These are phyloP conservation scores for Lithophane socia DNA, from an alignment of 2,888 invertebrate species.

Conservation along the genomic window DNA sequence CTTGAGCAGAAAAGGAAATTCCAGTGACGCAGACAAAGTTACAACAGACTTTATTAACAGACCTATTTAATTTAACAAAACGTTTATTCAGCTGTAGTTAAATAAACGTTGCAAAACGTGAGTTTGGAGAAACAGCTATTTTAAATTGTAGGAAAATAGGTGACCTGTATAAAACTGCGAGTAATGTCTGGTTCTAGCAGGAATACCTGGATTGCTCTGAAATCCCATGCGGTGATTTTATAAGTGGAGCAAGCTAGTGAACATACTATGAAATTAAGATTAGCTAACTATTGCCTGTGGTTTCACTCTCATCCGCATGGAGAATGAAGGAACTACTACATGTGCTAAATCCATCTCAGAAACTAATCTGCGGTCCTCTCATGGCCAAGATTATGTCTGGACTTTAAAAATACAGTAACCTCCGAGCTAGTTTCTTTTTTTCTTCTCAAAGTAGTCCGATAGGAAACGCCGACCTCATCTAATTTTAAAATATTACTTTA, in stretches of 20 bases:
- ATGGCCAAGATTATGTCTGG: no score
- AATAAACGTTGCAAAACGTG: constrained; percentile 20
- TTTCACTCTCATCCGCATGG: background rate
- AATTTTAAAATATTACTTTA: background rate
- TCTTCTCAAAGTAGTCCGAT: background rate
- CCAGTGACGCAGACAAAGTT: constrained; percentile 47
- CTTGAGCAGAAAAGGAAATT: constrained; percentile 55
- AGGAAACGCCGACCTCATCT: background rate
- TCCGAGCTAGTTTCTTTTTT: background rate
- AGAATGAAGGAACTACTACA: background rate
- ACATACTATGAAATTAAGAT: background rate
- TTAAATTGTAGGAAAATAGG: constrained; percentile 29
- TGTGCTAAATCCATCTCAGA: background rate
- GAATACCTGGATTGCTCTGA: background rate
- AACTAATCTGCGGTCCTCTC: background rate
- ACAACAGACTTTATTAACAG: constrained; percentile 13
- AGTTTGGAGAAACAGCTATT: constrained; percentile 23
- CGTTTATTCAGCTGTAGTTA: background rate
- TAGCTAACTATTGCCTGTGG: background rate
- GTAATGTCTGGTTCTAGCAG: background rate
- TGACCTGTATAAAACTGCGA: constrained; percentile 16
- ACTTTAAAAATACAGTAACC: no score
- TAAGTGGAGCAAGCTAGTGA: background rate
- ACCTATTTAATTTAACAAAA: constrained; percentile 37
- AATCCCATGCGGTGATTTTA: background rate